These are phyloP conservation scores for Phaethornis superciliosus DNA, from an alignment of 2,113 vertebrate genomes.

Conservation along the genomic window DNA sequence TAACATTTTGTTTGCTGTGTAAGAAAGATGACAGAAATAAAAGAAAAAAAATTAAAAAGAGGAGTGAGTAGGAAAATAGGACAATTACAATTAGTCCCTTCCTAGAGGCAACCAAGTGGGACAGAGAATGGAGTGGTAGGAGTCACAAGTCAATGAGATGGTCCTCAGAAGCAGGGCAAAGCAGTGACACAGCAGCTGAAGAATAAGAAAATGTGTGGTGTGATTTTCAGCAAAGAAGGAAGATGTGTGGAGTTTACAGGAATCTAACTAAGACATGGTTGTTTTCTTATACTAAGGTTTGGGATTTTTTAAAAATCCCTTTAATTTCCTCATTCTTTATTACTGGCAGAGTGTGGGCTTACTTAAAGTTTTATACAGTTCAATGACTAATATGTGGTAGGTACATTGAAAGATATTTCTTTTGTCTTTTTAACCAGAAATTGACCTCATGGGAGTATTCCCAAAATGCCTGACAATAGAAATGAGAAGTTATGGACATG, in stretches of 20 bases:
- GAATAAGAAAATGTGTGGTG: neutral
- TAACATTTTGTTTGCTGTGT: neutral
- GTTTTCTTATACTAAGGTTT: neutral
- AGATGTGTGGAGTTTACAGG: neutral
- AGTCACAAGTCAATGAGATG: neutral
- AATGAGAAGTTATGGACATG: neutral
- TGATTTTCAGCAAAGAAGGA: neutral
- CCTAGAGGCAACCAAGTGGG: neutral
- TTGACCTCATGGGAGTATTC: neutral
- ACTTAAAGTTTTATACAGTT: neutral
- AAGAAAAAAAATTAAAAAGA: neutral
- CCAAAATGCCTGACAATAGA: neutral
- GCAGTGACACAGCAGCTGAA: neutral
- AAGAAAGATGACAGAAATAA: neutral
- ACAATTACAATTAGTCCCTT: neutral
- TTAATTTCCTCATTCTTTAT: conserved; percentile 56
- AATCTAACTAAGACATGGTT: neutral
- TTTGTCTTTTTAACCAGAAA: conserved; percentile 48
- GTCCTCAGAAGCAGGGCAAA: neutral
- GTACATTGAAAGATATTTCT: neutral
- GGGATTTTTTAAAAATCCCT: neutral
- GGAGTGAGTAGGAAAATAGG: neutral
- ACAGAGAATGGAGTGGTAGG: neutral
- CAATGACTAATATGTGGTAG: neutral
- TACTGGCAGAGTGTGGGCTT: neutral